phyloP scores from a whole-genome alignment of 2,797 vertebrate genomes.

The Tangara arthus region DNA sequence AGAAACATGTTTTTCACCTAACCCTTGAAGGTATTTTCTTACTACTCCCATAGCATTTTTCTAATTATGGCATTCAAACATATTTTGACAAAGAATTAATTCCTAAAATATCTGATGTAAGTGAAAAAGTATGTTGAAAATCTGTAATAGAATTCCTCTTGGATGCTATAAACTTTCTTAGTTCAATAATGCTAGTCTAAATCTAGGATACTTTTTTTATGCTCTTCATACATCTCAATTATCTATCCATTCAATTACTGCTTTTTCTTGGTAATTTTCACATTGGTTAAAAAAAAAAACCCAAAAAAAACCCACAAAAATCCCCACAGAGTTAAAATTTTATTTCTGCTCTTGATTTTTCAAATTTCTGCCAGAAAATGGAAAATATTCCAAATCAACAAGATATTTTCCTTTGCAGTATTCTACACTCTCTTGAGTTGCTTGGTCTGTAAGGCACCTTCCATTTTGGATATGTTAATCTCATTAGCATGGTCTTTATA shows the following conservation, averaged over 20 bases:
- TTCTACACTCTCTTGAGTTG: not conserved
- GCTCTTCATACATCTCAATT: not conserved
- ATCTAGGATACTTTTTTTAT: not conserved
- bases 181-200: not conserved
- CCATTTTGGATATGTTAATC: not conserved
- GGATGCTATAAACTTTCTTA: not conserved
- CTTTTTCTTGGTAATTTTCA: not conserved
- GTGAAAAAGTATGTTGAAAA: not conserved
- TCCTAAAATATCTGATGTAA: not conserved
- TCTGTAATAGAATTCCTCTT: not conserved
- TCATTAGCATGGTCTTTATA: not conserved
- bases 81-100: not conserved
- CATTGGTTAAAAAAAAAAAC: not conserved
- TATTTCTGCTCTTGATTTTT: not conserved
- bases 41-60: not conserved
- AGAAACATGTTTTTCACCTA: not conserved
- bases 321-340: not conserved
- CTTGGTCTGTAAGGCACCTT: not conserved
- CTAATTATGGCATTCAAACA: not conserved
- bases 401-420: not conserved
- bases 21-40: not conserved
- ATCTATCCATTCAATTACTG: not conserved
- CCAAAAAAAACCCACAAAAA: rapidly evolving
- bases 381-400: not conserved
- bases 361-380: not conserved